Evolutionary conservation across 2,888 invertebrate genomes (phyloP).

Genomic region (Agriopis aurantiaria): DNA sequence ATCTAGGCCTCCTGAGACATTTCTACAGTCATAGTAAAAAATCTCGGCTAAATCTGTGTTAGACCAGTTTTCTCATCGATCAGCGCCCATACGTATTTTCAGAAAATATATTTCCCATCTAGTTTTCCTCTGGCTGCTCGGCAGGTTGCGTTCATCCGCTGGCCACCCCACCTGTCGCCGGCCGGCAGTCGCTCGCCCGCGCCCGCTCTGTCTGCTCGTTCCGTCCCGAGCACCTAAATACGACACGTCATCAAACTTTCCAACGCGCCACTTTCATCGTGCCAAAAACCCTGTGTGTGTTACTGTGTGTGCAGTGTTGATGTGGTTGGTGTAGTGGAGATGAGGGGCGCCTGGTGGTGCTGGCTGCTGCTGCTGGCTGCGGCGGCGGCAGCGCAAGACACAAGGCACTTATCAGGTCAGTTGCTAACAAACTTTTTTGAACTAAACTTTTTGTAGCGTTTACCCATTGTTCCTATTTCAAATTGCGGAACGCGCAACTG

Average conservation of each 20-base stretch:
- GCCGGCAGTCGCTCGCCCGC: conserved; percentile 67
- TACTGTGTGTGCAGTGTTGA: conserved; percentile 76
- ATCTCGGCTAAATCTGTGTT: no score
- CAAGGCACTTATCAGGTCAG: conserved; percentile 80
- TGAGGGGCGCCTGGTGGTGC: conserved; percentile 82
- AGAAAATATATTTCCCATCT: no score
- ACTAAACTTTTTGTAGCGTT: conserved; percentile 5
- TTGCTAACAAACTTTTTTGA: conserved; percentile 19
- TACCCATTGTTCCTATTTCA: background rate
- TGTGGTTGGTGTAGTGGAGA: conserved; percentile 75
- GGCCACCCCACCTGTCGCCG: conserved; percentile 65
- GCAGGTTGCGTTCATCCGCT: conserved; percentile 47
- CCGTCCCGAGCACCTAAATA: conserved; percentile 45
- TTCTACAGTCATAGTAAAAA: no score
- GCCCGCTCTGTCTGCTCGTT: conserved; percentile 50
- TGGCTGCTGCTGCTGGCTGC: conserved; percentile 73
- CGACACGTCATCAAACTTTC: conserved; percentile 81
- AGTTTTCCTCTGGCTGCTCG: background rate
- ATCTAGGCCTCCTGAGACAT: no score
- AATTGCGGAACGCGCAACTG: background rate
- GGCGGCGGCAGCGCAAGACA: conserved; percentile 74
- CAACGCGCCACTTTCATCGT: conserved; percentile 71
- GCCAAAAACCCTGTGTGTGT: conserved; percentile 55
- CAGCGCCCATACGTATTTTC: no score
- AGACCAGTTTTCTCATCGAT: no score